Evolutionary conservation across 2,113 vertebrate genomes (phyloP).

Genomic region (Mustela nigripes): DNA sequence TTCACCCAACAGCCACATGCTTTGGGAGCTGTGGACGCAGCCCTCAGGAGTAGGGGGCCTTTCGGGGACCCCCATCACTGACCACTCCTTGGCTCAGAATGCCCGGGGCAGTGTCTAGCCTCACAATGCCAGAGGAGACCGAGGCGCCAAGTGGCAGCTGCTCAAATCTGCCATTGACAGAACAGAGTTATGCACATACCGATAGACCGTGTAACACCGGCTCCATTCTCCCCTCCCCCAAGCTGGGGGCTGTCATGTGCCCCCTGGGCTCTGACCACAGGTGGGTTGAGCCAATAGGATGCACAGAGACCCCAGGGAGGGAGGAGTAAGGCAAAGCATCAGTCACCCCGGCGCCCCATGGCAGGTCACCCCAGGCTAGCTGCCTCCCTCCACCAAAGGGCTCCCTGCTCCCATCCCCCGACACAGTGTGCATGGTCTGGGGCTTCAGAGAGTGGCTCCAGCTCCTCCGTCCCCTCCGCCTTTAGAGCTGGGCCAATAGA

Average conservation of each 20-base stretch:
- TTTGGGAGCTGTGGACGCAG: no score
- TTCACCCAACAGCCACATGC: neutral
- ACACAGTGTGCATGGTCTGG: neutral
- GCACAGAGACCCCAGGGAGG: neutral
- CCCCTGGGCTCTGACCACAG: neutral
- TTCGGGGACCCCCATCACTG: neutral
- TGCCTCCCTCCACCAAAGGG: neutral
- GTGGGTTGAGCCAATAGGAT: neutral
- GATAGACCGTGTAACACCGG: fast-evolving
- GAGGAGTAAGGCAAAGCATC: neutral
- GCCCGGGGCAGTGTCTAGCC: no score
- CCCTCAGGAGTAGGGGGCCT: neutral
- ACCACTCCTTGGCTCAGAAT: neutral
- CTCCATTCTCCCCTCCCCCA: no score
- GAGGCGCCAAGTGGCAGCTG: neutral
- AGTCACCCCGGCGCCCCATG: neutral
- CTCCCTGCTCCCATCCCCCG: neutral
- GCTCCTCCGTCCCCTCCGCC: no score
- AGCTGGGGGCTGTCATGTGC: fast-evolving
- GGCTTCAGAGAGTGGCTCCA: neutral
- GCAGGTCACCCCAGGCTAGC: neutral
- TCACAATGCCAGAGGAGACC: neutral
- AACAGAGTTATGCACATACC: no score
- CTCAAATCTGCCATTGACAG: fast-evolving
- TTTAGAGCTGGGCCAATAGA: neutral